Evolutionary conservation across 2,888 invertebrate species (phyloP).

Genomic region (Poecilus cupreus): DNA sequence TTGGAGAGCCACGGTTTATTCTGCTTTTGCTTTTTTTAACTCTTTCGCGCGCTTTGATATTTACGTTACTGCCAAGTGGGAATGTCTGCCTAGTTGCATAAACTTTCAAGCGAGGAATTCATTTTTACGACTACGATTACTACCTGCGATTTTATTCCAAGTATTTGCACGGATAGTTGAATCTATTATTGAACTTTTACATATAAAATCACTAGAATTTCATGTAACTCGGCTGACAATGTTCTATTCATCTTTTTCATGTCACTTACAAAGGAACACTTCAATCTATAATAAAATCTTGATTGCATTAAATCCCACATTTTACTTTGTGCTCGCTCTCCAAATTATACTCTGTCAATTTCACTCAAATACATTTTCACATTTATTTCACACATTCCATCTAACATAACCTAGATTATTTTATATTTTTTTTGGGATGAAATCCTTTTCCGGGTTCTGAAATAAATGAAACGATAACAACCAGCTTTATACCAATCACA

Average conservation of each 20-base stretch:
- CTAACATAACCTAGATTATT: background rate
- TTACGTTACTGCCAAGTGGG: slow-evolving; percentile 19
- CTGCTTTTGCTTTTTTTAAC: slow-evolving; percentile 2
- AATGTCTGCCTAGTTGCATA: slow-evolving; percentile 10
- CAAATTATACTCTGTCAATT: background rate
- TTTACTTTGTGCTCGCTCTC: slow-evolving; percentile 3
- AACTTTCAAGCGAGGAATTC: slow-evolving; percentile 19
- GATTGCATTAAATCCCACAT: background rate
- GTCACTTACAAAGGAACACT: slow-evolving; percentile 24
- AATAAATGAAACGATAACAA: too few species aligned
- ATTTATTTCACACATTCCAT: slow-evolving; percentile 9
- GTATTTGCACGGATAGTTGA: slow-evolving; percentile 26
- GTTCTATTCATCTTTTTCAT: slow-evolving; percentile 30
- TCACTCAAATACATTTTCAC: slow-evolving; percentile 27
- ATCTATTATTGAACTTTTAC: slow-evolving; percentile 40
- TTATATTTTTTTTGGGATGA: background rate
- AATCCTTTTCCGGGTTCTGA: background rate
- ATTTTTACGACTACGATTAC: slow-evolving; percentile 40
- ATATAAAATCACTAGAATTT: slow-evolving; percentile 30
- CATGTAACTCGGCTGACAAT: background rate
- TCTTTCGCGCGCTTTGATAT: slow-evolving; percentile 21
- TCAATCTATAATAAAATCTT: slow-evolving; percentile 25
- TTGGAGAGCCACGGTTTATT: background rate
- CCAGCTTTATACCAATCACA: too few species aligned
- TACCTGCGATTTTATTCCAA: slow-evolving; percentile 16